Evolutionary conservation across 2,113 vertebrate species (phyloP).

Genomic region (Hypanus sabinus): DNA sequence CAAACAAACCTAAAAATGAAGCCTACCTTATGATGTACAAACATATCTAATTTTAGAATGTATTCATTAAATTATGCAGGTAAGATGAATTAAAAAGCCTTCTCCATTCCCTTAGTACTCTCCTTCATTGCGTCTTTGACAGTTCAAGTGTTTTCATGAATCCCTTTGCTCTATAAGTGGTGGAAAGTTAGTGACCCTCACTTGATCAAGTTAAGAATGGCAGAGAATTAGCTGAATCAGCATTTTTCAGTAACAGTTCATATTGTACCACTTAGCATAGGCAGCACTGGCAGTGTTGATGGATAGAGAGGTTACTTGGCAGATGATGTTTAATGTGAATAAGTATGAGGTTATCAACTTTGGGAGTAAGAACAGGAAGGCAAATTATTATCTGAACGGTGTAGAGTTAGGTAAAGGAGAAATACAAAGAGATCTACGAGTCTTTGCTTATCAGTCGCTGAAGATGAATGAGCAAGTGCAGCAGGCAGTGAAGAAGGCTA

Average conservation of each 20-base stretch:
- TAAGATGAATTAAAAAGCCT: no score
- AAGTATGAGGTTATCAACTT: no score
- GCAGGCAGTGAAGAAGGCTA: no score
- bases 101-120: no score
- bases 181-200: not conserved
- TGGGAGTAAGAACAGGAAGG: no score
- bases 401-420: no score
- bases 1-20: not conserved
- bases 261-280: not conserved
- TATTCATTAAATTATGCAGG: not conserved
- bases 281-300: not conserved
- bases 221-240: not conserved
- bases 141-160: not conserved
- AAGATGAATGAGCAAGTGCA: no score
- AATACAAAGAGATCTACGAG: no score
- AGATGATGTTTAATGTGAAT: no score
- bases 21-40: not conserved
- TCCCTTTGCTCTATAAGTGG: not conserved
- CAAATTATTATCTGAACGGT: no score
- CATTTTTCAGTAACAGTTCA: not conserved
- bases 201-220: not conserved
- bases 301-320: not conserved
- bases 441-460: no score
- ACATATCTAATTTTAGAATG: not conserved
- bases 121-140: no score